Conservation (phyloP, 2,113 vertebrate species). For the Pontoporia blainvillei region DNA sequence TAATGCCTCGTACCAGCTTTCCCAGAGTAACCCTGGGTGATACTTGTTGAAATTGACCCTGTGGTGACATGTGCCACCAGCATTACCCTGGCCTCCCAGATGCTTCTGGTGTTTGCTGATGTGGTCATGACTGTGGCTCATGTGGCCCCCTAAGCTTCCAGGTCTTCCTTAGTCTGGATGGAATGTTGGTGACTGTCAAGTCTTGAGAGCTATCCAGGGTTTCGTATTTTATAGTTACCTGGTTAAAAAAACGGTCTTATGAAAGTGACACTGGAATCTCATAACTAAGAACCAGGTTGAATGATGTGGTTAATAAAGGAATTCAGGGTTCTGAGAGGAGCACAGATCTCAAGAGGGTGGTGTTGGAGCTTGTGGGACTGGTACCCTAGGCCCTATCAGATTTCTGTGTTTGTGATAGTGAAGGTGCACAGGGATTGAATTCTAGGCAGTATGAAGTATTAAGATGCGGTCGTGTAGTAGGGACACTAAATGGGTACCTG, state of each 20-base stretch:
- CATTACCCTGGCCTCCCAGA: slow-evolving; percentile 87
- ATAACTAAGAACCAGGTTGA: neutral
- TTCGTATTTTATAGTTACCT: neutral
- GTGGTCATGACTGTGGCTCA: slow-evolving; percentile 79
- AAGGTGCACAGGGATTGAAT: neutral
- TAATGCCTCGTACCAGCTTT: slow-evolving; percentile 75
- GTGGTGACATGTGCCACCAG: slow-evolving; percentile 86
- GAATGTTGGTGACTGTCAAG: neutral
- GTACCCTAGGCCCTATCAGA: neutral
- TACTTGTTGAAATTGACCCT: slow-evolving; percentile 89
- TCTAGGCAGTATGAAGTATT: neutral
- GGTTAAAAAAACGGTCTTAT: neutral
- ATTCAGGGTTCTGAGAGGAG: neutral
- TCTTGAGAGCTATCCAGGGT: neutral
- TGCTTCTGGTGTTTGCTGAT: slow-evolving; percentile 88
- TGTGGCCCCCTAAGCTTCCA: slow-evolving; percentile 86
- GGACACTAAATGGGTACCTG: neutral
- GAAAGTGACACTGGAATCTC: neutral
- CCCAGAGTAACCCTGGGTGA: slow-evolving; percentile 45
- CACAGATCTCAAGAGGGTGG: neutral
- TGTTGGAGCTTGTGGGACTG: neutral
- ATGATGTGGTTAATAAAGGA: neutral
- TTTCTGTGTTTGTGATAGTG: neutral
- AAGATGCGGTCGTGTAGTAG: neutral
- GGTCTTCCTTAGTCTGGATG: slow-evolving; percentile 75